phyloP scores from a whole-genome alignment of 2,797 vertebrate genomes.

The Lepilemur septentrionalis region DNA sequence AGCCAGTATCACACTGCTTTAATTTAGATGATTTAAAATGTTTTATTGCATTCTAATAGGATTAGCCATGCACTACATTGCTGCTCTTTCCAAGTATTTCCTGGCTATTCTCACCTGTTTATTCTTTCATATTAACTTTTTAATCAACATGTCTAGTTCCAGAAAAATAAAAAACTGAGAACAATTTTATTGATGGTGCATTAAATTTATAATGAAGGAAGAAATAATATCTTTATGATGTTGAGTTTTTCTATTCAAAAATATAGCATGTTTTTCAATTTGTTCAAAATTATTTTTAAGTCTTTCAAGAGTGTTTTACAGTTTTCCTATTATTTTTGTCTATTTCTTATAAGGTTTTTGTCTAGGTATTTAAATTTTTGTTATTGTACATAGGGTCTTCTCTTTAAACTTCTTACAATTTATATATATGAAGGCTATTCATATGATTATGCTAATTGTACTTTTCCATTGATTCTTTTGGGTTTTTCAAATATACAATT shows the following conservation, averaged over 20 bases:
- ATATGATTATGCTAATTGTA: neutral
- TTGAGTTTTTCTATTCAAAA: constrained; percentile 4
- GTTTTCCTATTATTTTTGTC: neutral
- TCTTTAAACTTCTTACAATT: constrained; percentile 8
- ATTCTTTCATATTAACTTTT: constrained; percentile 47
- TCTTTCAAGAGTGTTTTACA: neutral
- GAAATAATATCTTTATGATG: neutral
- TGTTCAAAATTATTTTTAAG: constrained; percentile 34
- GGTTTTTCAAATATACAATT: neutral
- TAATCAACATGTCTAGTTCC: constrained; percentile 10
- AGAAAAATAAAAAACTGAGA: neutral
- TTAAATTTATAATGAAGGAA: constrained; percentile 22
- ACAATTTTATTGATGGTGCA: neutral
- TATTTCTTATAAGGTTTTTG: neutral
- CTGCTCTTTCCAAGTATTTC: constrained; percentile 48
- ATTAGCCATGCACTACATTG: neutral
- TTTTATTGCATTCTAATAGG: constrained; percentile 19
- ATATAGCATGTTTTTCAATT: neutral
- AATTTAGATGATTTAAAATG: constrained; percentile 7
- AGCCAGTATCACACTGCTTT: neutral
- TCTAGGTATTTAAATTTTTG: neutral
- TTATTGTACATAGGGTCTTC: neutral
- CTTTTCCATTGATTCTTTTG: neutral
- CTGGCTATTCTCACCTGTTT: neutral
- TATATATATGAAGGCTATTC: neutral